Evolutionary conservation across 1,140 invertebrate genomes (phyloP).

Genomic region (Panagrolaimus sp.): DNA sequence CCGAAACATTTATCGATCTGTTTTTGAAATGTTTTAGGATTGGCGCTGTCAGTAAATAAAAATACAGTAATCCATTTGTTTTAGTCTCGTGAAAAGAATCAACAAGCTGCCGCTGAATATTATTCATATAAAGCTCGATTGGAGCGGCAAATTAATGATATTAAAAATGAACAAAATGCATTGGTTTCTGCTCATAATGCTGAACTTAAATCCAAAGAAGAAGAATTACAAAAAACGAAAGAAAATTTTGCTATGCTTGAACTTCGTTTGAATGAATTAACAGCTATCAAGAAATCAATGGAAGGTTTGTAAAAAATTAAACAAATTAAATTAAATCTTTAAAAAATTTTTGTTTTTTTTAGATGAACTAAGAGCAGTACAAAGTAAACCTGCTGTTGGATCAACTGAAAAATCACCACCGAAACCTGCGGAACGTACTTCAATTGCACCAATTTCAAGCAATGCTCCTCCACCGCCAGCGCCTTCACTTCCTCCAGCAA

Average conservation of each 20-base stretch:
- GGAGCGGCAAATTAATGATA: conserved; percentile 66
- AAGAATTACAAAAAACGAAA: neutral
- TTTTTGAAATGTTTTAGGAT: too few relatives aligned
- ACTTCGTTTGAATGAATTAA: conserved; percentile 6
- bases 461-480: conserved; percentile 56
- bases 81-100: conserved; percentile 70
- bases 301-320: neutral
- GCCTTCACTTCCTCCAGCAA: conserved; percentile 21
- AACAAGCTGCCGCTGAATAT: conserved; percentile 76
- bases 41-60: too few relatives aligned
- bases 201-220: neutral
- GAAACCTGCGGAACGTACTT: neutral
- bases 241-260: neutral
- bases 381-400: neutral
- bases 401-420: conserved; percentile 29
- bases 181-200: neutral
- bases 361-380: neutral
- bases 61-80: neutral
- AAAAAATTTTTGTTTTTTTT: too few relatives aligned
- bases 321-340: too few relatives aligned
- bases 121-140: conserved; percentile 73
- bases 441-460: neutral
- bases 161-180: neutral
- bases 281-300: neutral
- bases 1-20: too few relatives aligned